Evolutionary conservation across 2,888 invertebrate species (phyloP).

Genomic region (Melanotus villosus): DNA sequence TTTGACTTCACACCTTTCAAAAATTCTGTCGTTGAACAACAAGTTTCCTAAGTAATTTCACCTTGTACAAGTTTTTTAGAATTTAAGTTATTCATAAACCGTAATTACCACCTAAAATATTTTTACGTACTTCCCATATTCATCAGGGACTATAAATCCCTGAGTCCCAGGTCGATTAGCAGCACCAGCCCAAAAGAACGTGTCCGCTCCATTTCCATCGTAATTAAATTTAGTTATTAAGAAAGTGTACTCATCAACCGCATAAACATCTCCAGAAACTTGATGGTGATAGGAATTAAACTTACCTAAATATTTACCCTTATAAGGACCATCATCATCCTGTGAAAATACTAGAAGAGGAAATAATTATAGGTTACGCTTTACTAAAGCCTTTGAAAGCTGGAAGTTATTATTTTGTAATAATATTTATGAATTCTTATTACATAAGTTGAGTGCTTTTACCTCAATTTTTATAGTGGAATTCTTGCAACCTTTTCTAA

Average conservation of each 20-base stretch:
- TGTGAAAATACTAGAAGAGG: conserved; percentile 57
- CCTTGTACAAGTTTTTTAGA: no score
- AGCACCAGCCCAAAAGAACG: conserved; percentile 95
- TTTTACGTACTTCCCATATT: conserved; percentile 82
- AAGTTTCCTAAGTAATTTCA: no score
- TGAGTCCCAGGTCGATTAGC: conserved; percentile 89
- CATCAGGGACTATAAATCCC: conserved; percentile 92
- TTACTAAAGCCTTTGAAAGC: no score
- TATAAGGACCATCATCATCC: conserved; percentile 82
- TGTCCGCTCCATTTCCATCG: conserved; percentile 91
- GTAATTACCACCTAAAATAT: no score
- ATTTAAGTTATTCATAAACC: no score
- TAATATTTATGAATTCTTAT: no score
- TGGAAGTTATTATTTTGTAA: no score
- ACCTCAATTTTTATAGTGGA: no score
- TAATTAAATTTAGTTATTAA: conserved; percentile 87
- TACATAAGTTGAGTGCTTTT: no score
- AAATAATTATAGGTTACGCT: background rate
- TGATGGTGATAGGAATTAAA: conserved; percentile 93
- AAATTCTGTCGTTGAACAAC: no score
- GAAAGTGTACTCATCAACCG: conserved; percentile 88
- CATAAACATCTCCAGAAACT: conserved; percentile 91
- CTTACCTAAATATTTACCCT: conserved; percentile 86
- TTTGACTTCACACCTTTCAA: no score
- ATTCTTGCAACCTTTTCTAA: no score